Evolutionary conservation across 2,888 invertebrate species (phyloP), one percentile per base, ranked within the genome.

Genomic region (Drosophila pegasa): DNA sequence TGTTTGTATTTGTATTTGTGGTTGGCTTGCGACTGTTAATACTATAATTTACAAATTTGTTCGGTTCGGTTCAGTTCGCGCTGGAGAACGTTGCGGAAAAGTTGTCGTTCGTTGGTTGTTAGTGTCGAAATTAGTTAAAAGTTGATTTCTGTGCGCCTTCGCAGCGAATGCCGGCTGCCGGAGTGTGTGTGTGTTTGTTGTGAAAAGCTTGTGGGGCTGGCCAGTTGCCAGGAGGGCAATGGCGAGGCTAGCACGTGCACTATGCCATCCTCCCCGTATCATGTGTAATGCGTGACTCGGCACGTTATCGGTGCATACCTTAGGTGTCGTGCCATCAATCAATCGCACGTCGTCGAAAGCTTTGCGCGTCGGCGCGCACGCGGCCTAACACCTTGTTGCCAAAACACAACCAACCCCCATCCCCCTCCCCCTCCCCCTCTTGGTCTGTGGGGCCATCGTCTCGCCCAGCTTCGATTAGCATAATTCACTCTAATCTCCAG

Each of bases 11-110:
- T 59, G 71, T 64, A 25, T 73, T 59, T 70, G 71, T 68, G 54
- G 29, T 51, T 61, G 43, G 56, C 35, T 14, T 18, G 52, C 52
- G 29, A 56, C 62, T 68, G 71, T 86, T 73, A 71, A 80, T 86
- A 86, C 81, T 81, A 87, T 82, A 84, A 80, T 82, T 85, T 78
- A 76, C 84, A 82, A 85, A 85, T 74, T 80, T 71, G 74, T 82
- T 75, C 58, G 71, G 72, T 81, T 73, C 58, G 72, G 74, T 77
- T 88, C 88, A 89, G 89, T 89, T 80, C 76, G 76, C 74, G 78
- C 84, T 80, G 76, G 86, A 75, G 87, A 82, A 80, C 84, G 77
- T 76, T 84, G 78, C 83, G 74, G 88, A 80, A 76, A 88, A 89
- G 89, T 90, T 70, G 82, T 73, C 57, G 70, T 65, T 71, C 66